Conservation (phyloP, 1,140 invertebrate species). For the Drosophila nebulosa region DNA sequence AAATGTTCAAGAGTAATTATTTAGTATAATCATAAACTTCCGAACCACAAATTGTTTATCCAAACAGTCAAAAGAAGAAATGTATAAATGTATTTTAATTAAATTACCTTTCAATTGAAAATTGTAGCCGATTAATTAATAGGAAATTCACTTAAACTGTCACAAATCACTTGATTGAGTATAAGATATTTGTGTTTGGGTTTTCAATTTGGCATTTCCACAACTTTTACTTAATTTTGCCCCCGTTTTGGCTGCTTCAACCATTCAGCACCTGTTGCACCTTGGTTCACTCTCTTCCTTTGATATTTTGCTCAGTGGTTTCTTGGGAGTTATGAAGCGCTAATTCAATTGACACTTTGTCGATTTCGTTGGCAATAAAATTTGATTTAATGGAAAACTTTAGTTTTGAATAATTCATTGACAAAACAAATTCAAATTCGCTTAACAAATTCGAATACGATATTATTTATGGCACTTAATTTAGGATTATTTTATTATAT, state of each 20-base stretch:
- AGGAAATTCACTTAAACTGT: background rate
- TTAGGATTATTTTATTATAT: constrained; percentile 5
- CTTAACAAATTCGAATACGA: too few relatives aligned
- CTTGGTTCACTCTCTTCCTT: constrained; percentile 24
- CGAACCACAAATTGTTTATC: constrained; percentile 5
- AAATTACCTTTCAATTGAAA: constrained; percentile 30
- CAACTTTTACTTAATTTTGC: background rate
- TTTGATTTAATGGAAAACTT: constrained; percentile 60
- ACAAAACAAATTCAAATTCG: constrained; percentile 44
- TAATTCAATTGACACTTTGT: constrained; percentile 75
- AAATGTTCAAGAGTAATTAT: constrained; percentile 9
- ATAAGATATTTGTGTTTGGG: background rate
- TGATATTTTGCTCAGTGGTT: constrained; percentile 3
- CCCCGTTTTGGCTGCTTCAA: background rate
- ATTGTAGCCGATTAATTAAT: background rate
- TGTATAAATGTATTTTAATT: background rate
- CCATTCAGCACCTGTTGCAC: constrained; percentile 54
- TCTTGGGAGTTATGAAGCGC: constrained; percentile 34
- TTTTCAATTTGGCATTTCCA: background rate
- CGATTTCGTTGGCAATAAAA: constrained; percentile 34
- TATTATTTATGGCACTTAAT: constrained; percentile 16
- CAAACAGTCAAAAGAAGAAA: background rate
- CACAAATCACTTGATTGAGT: background rate
- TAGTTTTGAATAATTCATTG: constrained; percentile 54
- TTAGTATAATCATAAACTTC: constrained; percentile 5